phyloP scores from a whole-genome alignment of 2,113 vertebrate species.

The Haplochromis vanheusdeni region DNA sequence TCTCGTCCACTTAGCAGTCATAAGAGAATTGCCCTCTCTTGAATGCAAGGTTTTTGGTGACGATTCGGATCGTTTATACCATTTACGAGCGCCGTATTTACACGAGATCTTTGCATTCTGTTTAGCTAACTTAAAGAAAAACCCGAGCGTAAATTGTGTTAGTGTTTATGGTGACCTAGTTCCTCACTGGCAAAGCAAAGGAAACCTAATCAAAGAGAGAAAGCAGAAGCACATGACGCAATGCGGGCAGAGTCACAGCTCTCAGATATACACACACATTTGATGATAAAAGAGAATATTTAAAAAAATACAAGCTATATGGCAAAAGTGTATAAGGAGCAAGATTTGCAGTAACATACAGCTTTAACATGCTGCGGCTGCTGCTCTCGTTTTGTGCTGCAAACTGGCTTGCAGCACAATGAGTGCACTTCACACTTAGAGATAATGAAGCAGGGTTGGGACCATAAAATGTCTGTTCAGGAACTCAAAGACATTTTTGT shows the following conservation, averaged over 20 bases:
- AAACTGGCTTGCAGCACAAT: constrained; percentile 19
- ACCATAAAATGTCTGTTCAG: constrained; percentile 16
- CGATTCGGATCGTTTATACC: background rate
- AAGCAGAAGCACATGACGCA: constrained; percentile 58
- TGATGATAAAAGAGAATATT: constrained; percentile 66
- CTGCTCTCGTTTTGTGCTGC: background rate
- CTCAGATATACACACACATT: constrained; percentile 59
- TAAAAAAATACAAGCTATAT: constrained; percentile 1
- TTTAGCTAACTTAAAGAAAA: background rate
- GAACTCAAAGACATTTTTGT: constrained; percentile 33
- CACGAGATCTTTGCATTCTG: background rate
- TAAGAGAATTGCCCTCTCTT: constrained; percentile 3
- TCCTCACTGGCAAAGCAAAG: constrained; percentile 42
- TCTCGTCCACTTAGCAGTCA: background rate
- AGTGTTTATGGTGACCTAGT: constrained; percentile 60
- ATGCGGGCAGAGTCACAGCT: constrained; percentile 57
- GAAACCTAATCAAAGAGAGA: constrained; percentile 40
- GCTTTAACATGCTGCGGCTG: background rate
- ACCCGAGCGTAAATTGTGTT: constrained; percentile 10
- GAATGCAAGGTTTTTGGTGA: background rate
- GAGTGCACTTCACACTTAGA: background rate
- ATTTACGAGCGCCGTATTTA: background rate
- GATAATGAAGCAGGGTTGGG: constrained; percentile 38
- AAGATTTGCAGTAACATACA: background rate
- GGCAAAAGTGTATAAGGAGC: constrained; percentile 2